Percentiles rank a stretch among this genome's conserved stretches.
Evolutionary conservation across 2,888 invertebrate genomes (phyloP).

Genomic region (Priocnemis perturbator): DNA sequence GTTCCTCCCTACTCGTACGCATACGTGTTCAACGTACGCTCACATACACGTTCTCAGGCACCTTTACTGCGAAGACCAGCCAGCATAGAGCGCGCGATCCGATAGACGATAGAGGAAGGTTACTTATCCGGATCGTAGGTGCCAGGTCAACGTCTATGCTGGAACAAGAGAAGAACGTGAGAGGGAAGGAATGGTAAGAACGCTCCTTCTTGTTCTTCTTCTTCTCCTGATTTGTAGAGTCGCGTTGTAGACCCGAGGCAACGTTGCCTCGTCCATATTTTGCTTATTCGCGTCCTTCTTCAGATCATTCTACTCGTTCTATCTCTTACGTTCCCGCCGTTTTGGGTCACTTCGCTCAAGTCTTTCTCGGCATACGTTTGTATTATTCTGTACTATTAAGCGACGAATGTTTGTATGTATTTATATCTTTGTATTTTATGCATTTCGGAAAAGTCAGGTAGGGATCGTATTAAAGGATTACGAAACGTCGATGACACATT

Average conservation of each 20-base stretch:
- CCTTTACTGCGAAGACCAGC: conserved; percentile 9
- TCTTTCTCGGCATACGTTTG: background rate
- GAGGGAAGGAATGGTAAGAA: conserved; percentile 11
- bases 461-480: too few species aligned
- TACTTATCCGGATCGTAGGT: conserved; percentile 23
- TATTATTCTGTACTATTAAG: too few species aligned
- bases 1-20: conserved; percentile 18
- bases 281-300: conserved; percentile 33
- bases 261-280: conserved; percentile 26
- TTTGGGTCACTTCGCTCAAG: conserved; percentile 1
- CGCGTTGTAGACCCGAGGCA: conserved; percentile 17
- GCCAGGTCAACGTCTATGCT: conserved; percentile 15
- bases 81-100: conserved; percentile 21
- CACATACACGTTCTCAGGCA: conserved; percentile 11
- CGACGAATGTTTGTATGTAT: too few species aligned
- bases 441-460: too few species aligned
- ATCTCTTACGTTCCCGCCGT: background rate
- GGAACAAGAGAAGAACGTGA: conserved; percentile 12
- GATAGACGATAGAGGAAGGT: conserved; percentile 13
- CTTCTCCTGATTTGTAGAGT: conserved; percentile 26
- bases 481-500: too few species aligned
- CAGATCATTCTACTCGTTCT: conserved; percentile 21
- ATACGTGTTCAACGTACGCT: conserved; percentile 5
- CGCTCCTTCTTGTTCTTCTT: conserved; percentile 6
- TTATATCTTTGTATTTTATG: too few species aligned